These are phyloP conservation scores for Tragelaphus strepsiceros DNA, from an alignment of 2,113 vertebrate genomes.

Conservation along the genomic window DNA sequence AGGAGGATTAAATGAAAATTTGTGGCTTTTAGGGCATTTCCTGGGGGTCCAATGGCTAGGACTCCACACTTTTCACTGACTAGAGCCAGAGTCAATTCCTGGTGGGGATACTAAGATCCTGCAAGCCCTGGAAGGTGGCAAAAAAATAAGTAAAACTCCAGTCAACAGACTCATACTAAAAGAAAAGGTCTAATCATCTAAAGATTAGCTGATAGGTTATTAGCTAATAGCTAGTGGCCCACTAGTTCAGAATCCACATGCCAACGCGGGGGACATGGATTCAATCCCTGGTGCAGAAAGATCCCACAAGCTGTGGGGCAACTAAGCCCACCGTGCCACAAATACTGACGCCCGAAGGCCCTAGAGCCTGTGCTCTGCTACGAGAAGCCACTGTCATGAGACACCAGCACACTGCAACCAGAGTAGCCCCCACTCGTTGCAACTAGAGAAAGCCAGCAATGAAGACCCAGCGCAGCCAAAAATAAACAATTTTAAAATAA, in stretches of 20 bases:
- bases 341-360: not conserved
- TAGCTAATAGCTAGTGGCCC: not conserved
- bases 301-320: not conserved
- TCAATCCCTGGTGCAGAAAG: not conserved
- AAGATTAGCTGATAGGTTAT: not conserved
- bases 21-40: not conserved
- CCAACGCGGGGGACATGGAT: not conserved
- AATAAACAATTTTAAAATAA: not conserved
- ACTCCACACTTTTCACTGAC: not conserved
- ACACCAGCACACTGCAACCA: not conserved
- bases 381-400: not conserved
- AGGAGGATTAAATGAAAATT: not conserved
- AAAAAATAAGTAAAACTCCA: not conserved
- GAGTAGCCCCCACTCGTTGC: rapidly evolving
- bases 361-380: not conserved
- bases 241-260: not conserved
- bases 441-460: not conserved
- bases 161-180: not conserved
- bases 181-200: not conserved
- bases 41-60: not conserved
- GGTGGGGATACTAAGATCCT: not conserved
- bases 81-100: not conserved
- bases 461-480: not conserved
- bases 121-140: not conserved
- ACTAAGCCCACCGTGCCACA: not conserved